Conservation (phyloP, 2,113 vertebrate species). For the Hemicordylus capensis region DNA sequence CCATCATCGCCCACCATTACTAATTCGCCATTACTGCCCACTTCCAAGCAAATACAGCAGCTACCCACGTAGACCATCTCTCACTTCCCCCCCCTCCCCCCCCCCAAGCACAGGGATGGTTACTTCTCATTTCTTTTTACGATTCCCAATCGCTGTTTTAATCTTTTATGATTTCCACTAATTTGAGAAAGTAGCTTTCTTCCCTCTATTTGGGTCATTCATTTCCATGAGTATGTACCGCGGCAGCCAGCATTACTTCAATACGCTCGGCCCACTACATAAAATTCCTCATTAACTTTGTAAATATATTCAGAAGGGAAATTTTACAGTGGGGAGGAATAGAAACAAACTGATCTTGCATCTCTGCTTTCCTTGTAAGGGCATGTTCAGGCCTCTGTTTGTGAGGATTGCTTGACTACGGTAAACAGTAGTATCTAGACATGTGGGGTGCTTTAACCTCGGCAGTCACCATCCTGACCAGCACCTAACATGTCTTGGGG, state of each 20-base stretch:
- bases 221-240: slow-evolving; percentile 3
- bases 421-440: not conserved
- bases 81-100: not conserved
- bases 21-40: not conserved
- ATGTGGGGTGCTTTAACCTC: no score
- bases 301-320: slow-evolving; percentile 26
- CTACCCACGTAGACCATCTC: not conserved
- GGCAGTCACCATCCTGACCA: not conserved
- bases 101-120: not conserved
- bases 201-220: slow-evolving; percentile 24
- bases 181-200: slow-evolving; percentile 29
- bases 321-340: not conserved
- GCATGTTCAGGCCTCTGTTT: not conserved
- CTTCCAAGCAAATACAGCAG: not conserved
- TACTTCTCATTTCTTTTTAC: slow-evolving; percentile 28
- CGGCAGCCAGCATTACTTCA: slow-evolving; percentile 2
- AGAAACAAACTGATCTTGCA: slow-evolving; percentile 1
- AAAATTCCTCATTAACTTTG: slow-evolving; percentile 27
- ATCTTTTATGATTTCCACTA: slow-evolving; percentile 27
- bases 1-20: no score
- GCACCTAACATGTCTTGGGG: not conserved
- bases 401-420: not conserved
- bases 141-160: slow-evolving; percentile 21
- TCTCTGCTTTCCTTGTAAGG: not conserved
- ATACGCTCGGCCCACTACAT: not conserved